A percentile compares a stretch with the other conserved stretches of the same genome.
phyloP scores from a whole-genome alignment of 1,140 invertebrate species.

The Trichonephila clavipes region DNA sequence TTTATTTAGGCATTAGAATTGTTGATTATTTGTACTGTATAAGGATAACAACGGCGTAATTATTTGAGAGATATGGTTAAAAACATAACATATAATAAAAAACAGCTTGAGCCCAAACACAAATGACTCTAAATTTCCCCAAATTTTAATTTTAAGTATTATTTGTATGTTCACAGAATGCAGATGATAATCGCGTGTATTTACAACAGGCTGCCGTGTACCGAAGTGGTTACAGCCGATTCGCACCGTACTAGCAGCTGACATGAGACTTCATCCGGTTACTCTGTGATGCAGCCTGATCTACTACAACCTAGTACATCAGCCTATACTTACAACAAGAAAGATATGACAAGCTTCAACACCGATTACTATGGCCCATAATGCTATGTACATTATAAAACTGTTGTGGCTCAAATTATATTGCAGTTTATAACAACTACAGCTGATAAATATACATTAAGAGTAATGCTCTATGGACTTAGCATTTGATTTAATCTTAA shows the following conservation, averaged over 20 bases:
- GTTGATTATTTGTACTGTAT: too few relatives aligned
- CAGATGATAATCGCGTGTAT: background rate
- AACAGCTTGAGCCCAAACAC: too few relatives aligned
- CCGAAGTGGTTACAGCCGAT: conserved; percentile 96
- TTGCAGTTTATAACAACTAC: background rate
- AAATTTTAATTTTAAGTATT: too few relatives aligned
- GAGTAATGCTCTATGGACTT: conserved; percentile 19
- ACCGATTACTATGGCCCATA: conserved; percentile 50
- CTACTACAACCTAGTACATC: conserved; percentile 35
- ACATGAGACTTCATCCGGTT: conserved; percentile 49
- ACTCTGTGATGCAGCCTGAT: conserved; percentile 36
- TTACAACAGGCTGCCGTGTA: conserved; percentile 91
- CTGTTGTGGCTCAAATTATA: background rate
- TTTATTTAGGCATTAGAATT: too few relatives aligned
- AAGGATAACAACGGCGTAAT: too few relatives aligned
- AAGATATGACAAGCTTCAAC: conserved; percentile 43
- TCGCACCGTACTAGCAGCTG: conserved; percentile 91
- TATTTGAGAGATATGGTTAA: too few relatives aligned
- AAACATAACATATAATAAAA: too few relatives aligned
- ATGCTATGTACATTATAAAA: background rate
- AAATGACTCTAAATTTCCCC: too few relatives aligned
- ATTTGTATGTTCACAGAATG: too few relatives aligned
- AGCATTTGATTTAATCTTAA: conserved; percentile 25
- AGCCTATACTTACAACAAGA: conserved; percentile 36
- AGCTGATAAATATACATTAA: conserved; percentile 37